Percentiles rank a stretch among this genome's conserved stretches.
Conservation (phyloP, 2,888 invertebrate genomes). For the Ctenicera cuprea region DNA sequence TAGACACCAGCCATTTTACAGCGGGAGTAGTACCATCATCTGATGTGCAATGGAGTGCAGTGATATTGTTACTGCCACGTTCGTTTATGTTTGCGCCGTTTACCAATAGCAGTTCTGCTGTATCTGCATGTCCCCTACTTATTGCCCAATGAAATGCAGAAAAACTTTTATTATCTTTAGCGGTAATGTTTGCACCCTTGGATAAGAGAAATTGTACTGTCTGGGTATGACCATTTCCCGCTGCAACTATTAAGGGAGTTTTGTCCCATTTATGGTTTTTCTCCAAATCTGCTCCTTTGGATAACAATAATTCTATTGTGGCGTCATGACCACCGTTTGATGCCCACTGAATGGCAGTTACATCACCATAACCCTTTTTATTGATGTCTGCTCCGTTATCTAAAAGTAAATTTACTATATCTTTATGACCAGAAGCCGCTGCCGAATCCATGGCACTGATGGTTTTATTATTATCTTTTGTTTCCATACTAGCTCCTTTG, state of each 20-base stretch:
- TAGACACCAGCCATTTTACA: background rate
- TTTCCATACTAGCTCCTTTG: background rate
- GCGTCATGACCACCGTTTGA: background rate
- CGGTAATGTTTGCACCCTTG: background rate
- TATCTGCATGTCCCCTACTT: background rate
- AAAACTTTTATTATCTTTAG: background rate
- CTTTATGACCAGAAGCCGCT: background rate
- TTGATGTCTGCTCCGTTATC: background rate
- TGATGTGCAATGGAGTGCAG: background rate
- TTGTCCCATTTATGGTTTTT: background rate
- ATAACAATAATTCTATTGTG: background rate
- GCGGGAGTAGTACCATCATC: background rate
- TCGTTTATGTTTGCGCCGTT: background rate
- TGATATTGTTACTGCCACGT: background rate
- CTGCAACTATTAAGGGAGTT: background rate
- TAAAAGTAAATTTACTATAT: background rate
- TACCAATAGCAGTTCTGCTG: background rate
- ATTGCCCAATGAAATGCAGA: background rate
- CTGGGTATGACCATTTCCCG: background rate
- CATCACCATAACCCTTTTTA: background rate
- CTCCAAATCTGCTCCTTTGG: constrained; percentile 3
- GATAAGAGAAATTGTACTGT: background rate
- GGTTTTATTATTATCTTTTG: background rate
- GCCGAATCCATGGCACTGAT: background rate
- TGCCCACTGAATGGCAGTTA: background rate